Percentiles rank a stretch among this genome's conserved stretches.
Conservation (phyloP, 2,797 vertebrate species). For the Acrossocheilus fasciatus region DNA sequence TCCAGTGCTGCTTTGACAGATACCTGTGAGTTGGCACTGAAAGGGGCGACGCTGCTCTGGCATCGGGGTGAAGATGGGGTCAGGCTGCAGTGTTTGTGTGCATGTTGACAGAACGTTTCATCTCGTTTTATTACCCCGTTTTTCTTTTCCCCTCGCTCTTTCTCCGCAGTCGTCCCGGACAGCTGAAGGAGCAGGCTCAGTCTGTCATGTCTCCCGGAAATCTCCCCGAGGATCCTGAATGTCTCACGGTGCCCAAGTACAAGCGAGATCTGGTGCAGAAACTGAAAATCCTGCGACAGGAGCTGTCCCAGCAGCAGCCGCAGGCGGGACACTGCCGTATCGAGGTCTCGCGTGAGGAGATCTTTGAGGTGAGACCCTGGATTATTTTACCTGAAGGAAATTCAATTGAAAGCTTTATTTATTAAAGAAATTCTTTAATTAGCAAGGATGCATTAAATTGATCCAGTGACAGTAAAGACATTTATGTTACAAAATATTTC, state of each 20-base stretch:
- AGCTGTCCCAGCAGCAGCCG: slow-evolving; percentile 96
- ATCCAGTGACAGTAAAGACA: background rate
- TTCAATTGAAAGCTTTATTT: background rate
- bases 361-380: slow-evolving; percentile 90
- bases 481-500: background rate
- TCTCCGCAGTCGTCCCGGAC: slow-evolving; percentile 86
- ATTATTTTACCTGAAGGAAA: background rate
- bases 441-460: background rate
- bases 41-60: background rate
- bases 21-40: background rate
- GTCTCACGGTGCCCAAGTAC: slow-evolving; percentile 92
- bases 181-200: slow-evolving; percentile 89
- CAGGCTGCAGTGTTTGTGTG: slow-evolving; percentile 5
- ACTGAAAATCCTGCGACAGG: slow-evolving; percentile 94
- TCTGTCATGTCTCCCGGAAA: slow-evolving; percentile 88
- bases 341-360: slow-evolving; percentile 97
- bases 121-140: background rate
- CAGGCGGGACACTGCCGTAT: slow-evolving; percentile 98
- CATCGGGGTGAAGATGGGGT: slow-evolving; percentile 3
- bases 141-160: slow-evolving; percentile 14
- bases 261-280: slow-evolving; percentile 98
- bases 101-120: background rate
- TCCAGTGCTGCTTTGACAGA: background rate
- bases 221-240: slow-evolving; percentile 92
- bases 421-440: background rate